Base-by-base conservation (phyloP, 2,888 invertebrate species). In the Poecilus cupreus region DNA sequence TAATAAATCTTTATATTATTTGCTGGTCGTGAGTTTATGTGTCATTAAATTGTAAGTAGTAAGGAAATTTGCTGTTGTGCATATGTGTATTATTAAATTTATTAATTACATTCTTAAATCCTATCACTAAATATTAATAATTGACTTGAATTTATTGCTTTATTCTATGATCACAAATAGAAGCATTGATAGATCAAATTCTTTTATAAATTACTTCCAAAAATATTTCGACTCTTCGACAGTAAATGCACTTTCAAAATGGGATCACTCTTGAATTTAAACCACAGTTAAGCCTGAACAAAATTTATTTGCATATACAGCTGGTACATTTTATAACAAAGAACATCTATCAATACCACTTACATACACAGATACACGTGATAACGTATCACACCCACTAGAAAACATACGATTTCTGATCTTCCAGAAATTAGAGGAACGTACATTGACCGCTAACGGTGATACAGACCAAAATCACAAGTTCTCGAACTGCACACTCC, bases 261-360 rank as follows among this genome's bases (percentile, higher is more conserved):
- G 72, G 57, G 51, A 54, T 51, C 18, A 54, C 16, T 54, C 26
- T 76, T 32, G 4, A 60, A 77, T 57, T 26, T 37, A 78, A 64
- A 78, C 46, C 46, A 64, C 68, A 54, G 13, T 64, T 26, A 78
- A 78, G 78, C 78, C 68, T 57, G 78, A 78, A 78, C 68, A 68
- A 78, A 77, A 78, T 78, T 78, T 78, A 78, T 78, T 78, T 78
- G 78, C 78, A 78, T 43, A 32, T 32, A 78, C 78, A 78, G 64
- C 78, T 64, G 51, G 13, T 80, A 80, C 80, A 80, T 20, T 80
- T 80, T 72, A 70, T 72, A 80, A 70, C 72, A 80, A 68, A 79
- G 49, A 32, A 80, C 80, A 80, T 80, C 80, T 80, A 80, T 80
- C 80, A 80, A 80, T 80, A 80, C 80, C 72, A 80, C 80, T 80